Percentiles rank a stretch among this genome's conserved stretches.
phyloP scores from a whole-genome alignment of 2,113 vertebrate species.

The Vombatus ursinus region DNA sequence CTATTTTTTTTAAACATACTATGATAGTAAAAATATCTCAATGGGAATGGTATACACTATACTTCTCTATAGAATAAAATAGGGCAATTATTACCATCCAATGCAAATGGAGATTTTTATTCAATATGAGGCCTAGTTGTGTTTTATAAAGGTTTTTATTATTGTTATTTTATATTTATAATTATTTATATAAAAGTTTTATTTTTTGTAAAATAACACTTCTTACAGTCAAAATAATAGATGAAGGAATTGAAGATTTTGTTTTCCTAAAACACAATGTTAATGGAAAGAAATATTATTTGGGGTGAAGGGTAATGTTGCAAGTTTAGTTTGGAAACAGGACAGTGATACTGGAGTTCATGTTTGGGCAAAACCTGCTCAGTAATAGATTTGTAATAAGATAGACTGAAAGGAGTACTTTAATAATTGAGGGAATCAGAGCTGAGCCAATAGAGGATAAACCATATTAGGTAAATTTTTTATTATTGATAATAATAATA shows the following conservation, averaged over 20 bases:
- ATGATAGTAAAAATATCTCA: conserved; percentile 6
- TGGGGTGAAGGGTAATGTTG: background rate
- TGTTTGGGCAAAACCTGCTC: background rate
- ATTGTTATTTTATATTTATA: background rate
- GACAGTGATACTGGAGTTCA: background rate
- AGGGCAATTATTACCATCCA: background rate
- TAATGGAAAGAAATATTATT: background rate
- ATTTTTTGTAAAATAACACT: conserved; percentile 8
- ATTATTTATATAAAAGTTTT: background rate
- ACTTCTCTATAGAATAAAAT: background rate
- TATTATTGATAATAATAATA: background rate
- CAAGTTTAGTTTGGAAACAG: background rate
- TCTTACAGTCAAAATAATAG: background rate
- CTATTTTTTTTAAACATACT: background rate
- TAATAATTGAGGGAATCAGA: background rate
- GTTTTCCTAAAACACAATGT: conserved; percentile 16
- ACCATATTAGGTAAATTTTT: background rate
- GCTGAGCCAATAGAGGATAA: background rate
- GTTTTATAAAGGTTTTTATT: background rate
- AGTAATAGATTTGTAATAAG: background rate
- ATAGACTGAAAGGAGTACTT: background rate
- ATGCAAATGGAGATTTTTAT: background rate
- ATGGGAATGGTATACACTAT: background rate
- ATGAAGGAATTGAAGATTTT: background rate
- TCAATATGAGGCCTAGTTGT: background rate